Evolutionary conservation across 1,140 invertebrate genomes (phyloP), one percentile per base, ranked within the genome.

Genomic region (Drosophila novamexicana): DNA sequence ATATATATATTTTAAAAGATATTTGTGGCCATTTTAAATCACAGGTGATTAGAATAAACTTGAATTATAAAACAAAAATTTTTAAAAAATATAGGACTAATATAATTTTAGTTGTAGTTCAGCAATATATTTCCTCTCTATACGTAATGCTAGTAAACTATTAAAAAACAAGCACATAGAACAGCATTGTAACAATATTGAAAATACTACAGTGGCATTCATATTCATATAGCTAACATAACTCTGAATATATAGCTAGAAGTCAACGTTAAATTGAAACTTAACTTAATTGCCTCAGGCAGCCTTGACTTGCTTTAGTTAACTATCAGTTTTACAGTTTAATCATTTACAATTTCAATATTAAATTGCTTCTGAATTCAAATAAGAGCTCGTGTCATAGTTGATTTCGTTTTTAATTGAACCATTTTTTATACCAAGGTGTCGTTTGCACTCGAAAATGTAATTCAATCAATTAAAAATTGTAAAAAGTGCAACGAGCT

Each of bases 221-320:
- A 22, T 3, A 22, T 22, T 22, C 22, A 64, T 18, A 47, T 18
- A 56, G n/a, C 22, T 22, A 18, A 18, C 18, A 18, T 18, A 1
- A 18, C 18, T 18, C 18, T 18, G 18, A 14, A 14, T 14, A 14
- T 14, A 14, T 14, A 14, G 14, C 14, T 18, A 18, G 18, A 22
- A 22, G 22, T 22, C 22, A 22, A 22, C 22, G 22, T 29, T 29
- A 5, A 29, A 5, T 29, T 29, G 22, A 29, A 29, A 29, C 22
- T 29, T 59, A n/a, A n/a, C 16, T 54, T 54, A 59, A 66, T 47
- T 65, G 47, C 53, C 14, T 34, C 22, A 39, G 42, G 10, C 34
- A 34, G 59, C 70, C 70, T 72, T 67, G 63, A 67, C 57, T 44
- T 61, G 14, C 32, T 58, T 52, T 52, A 61, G 42, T 42, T 50